Evolutionary conservation across 2,113 vertebrate genomes (phyloP).

Genomic region (Dissostichus mawsoni): DNA sequence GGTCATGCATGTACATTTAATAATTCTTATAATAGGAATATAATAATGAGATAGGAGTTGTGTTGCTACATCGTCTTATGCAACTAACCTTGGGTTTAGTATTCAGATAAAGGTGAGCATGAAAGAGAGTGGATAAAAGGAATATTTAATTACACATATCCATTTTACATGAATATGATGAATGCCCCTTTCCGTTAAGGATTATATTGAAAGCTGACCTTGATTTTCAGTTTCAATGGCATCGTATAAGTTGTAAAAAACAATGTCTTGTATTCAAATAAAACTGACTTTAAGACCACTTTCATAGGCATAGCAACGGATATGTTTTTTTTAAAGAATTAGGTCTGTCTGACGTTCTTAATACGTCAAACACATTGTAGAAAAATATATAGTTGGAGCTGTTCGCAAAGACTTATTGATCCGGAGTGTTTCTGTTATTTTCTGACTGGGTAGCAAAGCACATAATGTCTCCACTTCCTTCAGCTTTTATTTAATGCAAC

Average conservation of each 20-base stretch:
- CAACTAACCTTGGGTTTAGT: not conserved
- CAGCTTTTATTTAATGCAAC: not conserved
- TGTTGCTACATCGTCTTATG: not conserved
- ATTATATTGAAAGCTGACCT: too few species aligned
- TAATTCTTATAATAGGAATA: not conserved
- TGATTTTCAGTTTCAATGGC: too few species aligned
- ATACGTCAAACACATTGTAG: not conserved
- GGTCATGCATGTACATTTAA: not conserved
- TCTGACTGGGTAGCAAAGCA: not conserved
- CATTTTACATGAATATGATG: not conserved
- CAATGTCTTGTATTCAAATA: too few species aligned
- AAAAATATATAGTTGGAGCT: too few species aligned
- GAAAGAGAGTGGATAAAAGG: not conserved
- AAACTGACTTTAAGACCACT: too few species aligned
- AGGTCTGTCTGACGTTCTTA: not conserved
- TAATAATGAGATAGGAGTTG: not conserved
- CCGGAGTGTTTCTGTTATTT: not conserved
- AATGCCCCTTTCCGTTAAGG: not conserved
- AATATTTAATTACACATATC: not conserved
- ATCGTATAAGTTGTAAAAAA: not conserved
- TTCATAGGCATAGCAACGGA: too few species aligned
- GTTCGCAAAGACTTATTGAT: not conserved
- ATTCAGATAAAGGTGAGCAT: not conserved
- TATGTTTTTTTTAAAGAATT: too few species aligned
- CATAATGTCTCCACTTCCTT: not conserved